Conservation (phyloP, 2,797 vertebrate genomes). For the Tolypeutes matacus region DNA sequence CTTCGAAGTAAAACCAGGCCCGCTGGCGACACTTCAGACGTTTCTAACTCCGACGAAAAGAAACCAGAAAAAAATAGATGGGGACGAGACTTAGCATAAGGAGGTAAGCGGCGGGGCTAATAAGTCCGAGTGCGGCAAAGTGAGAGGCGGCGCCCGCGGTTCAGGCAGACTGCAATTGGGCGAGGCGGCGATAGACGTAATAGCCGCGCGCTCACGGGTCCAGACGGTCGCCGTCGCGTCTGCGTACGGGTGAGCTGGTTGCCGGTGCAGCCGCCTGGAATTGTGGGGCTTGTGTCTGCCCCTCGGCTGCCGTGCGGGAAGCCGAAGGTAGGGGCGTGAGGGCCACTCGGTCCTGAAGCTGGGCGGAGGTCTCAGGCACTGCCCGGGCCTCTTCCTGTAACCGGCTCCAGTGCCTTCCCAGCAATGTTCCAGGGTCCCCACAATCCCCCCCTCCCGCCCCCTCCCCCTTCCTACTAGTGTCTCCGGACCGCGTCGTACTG, state of each 20-base stretch:
- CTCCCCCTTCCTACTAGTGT: background rate
- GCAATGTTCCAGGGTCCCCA: background rate
- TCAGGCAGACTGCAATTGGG: conserved; percentile 52
- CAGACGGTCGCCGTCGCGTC: background rate
- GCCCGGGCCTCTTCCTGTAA: background rate
- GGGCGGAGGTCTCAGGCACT: background rate
- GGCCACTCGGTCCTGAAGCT: background rate
- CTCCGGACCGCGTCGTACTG: background rate
- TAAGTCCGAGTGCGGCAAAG: rapidly evolving
- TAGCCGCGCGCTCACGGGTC: background rate
- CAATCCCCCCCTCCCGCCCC: background rate
- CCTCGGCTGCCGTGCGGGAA: conserved; percentile 72
- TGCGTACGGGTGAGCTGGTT: conserved; percentile 65
- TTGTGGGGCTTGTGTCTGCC: conserved; percentile 81
- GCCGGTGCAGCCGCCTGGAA: conserved; percentile 70
- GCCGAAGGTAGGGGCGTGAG: conserved; percentile 82
- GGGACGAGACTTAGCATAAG: background rate
- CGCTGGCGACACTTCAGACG: rapidly evolving
- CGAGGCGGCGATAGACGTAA: background rate
- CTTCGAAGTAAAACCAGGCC: background rate
- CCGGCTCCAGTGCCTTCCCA: background rate
- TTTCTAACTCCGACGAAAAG: background rate
- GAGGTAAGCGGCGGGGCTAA: background rate
- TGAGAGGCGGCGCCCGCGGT: rapidly evolving
- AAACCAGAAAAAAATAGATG: background rate